phyloP scores from a whole-genome alignment of 2,113 vertebrate species.

The Hippotragus niger region DNA sequence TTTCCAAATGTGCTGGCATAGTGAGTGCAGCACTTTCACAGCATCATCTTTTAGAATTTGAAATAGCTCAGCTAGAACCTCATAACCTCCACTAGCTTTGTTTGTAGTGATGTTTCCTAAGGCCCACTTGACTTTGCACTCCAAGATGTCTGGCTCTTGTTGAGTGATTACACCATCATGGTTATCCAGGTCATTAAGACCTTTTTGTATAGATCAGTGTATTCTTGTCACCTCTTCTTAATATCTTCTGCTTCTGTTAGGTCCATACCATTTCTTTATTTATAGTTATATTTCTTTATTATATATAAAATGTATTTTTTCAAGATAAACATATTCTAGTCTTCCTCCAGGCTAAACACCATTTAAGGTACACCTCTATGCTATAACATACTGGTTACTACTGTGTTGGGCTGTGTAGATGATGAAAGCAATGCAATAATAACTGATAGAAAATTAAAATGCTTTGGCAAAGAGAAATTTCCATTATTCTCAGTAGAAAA shows the following conservation, averaged over 20 bases:
- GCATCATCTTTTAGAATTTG: not conserved
- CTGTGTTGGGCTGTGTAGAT: not conserved
- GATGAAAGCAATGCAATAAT: not conserved
- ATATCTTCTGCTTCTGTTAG: not conserved
- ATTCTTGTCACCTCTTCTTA: not conserved
- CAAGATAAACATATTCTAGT: not conserved
- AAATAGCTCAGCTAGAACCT: not conserved
- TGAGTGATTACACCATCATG: not conserved
- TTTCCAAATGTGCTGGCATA: not conserved
- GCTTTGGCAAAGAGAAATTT: not conserved
- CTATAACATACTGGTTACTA: not conserved
- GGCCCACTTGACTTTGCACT: not conserved
- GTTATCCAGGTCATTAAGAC: not conserved
- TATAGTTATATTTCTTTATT: not conserved
- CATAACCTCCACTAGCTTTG: not conserved
- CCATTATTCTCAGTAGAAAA: not conserved
- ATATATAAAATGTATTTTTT: not conserved
- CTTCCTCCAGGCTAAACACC: not conserved
- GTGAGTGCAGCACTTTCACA: not conserved
- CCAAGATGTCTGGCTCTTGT: not conserved
- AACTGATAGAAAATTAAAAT: not conserved
- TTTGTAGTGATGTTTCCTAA: not conserved
- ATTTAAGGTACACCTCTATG: not conserved
- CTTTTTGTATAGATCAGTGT: not conserved
- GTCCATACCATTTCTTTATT: not conserved